phyloP scores from a whole-genome alignment of 2,797 vertebrate species.

The Spinus olivaceus region DNA sequence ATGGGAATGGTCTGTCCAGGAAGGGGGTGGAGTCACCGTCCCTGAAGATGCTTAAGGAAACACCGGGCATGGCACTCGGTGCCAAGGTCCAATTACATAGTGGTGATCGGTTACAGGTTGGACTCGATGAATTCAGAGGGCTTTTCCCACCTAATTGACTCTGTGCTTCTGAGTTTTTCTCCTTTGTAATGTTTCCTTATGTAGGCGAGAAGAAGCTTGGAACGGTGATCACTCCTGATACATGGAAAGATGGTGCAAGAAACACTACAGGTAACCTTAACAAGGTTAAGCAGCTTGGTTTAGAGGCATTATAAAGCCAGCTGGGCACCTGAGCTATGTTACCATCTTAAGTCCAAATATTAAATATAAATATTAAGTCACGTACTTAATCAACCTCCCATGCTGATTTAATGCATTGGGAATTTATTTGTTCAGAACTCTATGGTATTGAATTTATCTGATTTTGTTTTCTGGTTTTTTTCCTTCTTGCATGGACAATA shows the following conservation, averaged over 20 bases:
- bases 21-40: fast-evolving
- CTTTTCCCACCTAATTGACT: background rate
- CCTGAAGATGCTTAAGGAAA: background rate
- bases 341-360: background rate
- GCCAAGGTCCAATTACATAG: fast-evolving
- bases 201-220: constrained; percentile 97
- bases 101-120: fast-evolving
- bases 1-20: background rate
- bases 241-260: constrained; percentile 96
- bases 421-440: background rate
- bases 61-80: fast-evolving
- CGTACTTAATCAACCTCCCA: background rate
- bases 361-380: background rate
- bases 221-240: constrained; percentile 94
- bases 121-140: fast-evolving
- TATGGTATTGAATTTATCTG: background rate
- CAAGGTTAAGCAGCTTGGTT: fast-evolving
- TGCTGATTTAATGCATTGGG: background rate
- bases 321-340: background rate
- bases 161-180: background rate
- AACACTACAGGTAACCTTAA: constrained; percentile 90
- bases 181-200: background rate
- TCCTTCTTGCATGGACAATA: fast-evolving
- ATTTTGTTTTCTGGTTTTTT: fast-evolving
- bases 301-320: background rate